Base-by-base conservation (phyloP, 2,888 invertebrate species). In the Hemicrepidius hirtus region DNA sequence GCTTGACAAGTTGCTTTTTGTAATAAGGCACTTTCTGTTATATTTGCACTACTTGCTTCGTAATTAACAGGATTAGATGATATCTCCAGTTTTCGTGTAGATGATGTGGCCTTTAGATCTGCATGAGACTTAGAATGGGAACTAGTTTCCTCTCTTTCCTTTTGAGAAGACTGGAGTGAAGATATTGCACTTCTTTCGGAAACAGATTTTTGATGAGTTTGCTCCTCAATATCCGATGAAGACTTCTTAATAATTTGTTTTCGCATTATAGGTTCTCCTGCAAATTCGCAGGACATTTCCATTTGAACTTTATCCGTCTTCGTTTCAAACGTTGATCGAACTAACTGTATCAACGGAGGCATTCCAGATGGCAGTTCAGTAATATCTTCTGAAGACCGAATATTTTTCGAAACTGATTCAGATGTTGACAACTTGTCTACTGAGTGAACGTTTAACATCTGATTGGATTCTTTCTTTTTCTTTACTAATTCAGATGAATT, bases 1-100 rank as follows among this genome's bases (percentile, higher is more conserved):
- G 32, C 7, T 68, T 72, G 68, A 12, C 6, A 81, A 80, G 16
- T 79, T 75, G 10, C 76, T 78, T 70, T 73, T 73, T 65, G 77
- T 72, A 68, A 77, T 77, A 40, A 41, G n/a, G 44, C 41, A 9
- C 60, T 60, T 60, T 60, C 60, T 6, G 60, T 12, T 40, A 60
- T 3, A 13, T 37, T 20, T 20, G 2, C 44, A 10, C 44, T n/a
- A 37, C 0, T 21, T 28, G 24, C 20, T 18, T 10, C 20, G 20
- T 49, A 18, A 1, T 6, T 4, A 28, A n/a, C 53, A 49, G 55
- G 32, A 28, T 0, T 32, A n/a, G 12, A 40, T 18, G 59, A 18
- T 5, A 24, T 13, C 6, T 20, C 4, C 7, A 37, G 40, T 20
- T 21, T 20, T n/a, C 20, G 37, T 37, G 59, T 21, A 18, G 18